Conservation (phyloP, 2,113 vertebrate species). For the Atrichornis clamosus region DNA sequence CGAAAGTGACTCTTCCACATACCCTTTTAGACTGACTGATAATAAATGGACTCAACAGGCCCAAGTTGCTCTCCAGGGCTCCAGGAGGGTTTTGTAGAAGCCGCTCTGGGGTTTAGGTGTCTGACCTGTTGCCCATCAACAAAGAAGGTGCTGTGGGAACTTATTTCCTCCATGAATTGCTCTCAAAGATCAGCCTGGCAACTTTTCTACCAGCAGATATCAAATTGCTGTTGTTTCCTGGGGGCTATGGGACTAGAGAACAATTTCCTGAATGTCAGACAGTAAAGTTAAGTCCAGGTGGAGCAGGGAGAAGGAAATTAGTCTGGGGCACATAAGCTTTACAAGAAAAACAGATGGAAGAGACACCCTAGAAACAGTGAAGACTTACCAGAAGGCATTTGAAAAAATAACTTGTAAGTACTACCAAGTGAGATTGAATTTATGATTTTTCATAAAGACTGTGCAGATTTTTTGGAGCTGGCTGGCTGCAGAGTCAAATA, state of each 20-base stretch:
- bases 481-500: not conserved
- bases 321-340: not conserved
- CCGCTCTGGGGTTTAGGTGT: not conserved
- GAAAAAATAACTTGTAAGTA: not conserved
- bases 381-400: not conserved
- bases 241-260: not conserved
- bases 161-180: not conserved
- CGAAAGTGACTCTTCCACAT: not conserved
- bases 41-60: not conserved
- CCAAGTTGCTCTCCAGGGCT: not conserved
- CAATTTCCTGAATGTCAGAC: not conserved
- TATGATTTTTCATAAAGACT: not conserved
- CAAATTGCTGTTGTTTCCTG: not conserved
- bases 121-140: not conserved
- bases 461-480: not conserved
- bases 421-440: not conserved
- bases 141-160: not conserved
- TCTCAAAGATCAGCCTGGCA: not conserved
- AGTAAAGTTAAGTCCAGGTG: not conserved
- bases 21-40: not conserved
- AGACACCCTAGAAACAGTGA: not conserved
- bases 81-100: not conserved
- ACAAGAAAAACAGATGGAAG: constrained; percentile 17
- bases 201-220: not conserved
- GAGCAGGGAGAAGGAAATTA: constrained; percentile 6